These are phyloP conservation scores for Diplogasteroides magnus DNA, from an alignment of 1,140 invertebrate genomes.

Conservation along the genomic window DNA sequence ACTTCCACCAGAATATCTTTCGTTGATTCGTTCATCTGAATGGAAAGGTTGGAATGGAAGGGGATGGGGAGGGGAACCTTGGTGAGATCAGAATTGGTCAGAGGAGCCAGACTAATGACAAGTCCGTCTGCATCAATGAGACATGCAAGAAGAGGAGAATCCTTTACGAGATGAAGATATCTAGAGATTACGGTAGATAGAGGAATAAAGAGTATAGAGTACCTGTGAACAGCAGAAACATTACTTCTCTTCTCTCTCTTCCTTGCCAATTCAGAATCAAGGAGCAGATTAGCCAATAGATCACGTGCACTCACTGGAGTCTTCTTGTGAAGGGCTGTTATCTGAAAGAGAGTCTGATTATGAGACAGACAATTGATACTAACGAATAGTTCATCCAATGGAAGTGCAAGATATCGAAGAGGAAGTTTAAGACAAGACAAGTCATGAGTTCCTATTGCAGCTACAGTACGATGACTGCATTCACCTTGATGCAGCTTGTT, in stretches of 20 bases:
- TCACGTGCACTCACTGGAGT: slow-evolving; percentile 17
- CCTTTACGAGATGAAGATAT: slow-evolving; percentile 26
- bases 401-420: slow-evolving; percentile 26
- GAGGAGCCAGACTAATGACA: slow-evolving; percentile 28
- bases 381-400: slow-evolving; percentile 21
- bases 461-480: slow-evolving; percentile 25
- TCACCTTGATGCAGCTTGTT: slow-evolving; percentile 22
- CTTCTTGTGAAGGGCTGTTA: slow-evolving; percentile 28
- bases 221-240: slow-evolving; percentile 22
- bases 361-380: slow-evolving; percentile 4
- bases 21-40: slow-evolving; percentile 16
- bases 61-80: slow-evolving; percentile 5
- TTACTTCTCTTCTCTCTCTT: slow-evolving; percentile 21
- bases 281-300: slow-evolving; percentile 12
- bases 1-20: slow-evolving; percentile 25
- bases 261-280: slow-evolving; percentile 25
- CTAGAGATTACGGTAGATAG: slow-evolving; percentile 6
- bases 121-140: slow-evolving; percentile 27
- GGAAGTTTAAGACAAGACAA: slow-evolving; percentile 14
- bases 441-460: slow-evolving; percentile 33
- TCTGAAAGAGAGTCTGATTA: slow-evolving; percentile 15
- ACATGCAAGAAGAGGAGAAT: slow-evolving; percentile 15
- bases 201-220: slow-evolving; percentile 6
- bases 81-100: slow-evolving; percentile 31
- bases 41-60: not conserved